Conservation (phyloP, 2,113 vertebrate genomes). For the Cryptotis parvus region DNA sequence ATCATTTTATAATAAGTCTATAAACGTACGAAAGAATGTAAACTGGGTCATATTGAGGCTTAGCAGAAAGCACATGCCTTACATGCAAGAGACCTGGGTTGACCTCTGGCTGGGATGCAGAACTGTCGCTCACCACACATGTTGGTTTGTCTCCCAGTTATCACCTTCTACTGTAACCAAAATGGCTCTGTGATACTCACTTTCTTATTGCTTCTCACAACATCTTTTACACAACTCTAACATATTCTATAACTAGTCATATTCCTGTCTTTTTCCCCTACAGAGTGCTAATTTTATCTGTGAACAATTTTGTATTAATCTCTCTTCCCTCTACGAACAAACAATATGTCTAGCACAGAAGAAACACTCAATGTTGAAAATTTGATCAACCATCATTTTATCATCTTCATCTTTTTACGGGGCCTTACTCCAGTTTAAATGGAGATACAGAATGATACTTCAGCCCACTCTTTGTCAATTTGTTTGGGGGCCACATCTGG, state of each 20-base stretch:
- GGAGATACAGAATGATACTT: not conserved
- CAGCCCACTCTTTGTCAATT: too few relatives aligned
- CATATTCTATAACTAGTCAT: slow-evolving; percentile 42
- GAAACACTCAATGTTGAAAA: slow-evolving; percentile 37
- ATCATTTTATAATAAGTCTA: not conserved
- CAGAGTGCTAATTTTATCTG: slow-evolving; percentile 1
- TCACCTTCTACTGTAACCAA: not conserved
- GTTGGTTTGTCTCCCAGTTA: not conserved
- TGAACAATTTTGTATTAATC: slow-evolving; percentile 4
- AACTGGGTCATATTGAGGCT: not conserved
- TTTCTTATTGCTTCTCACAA: not conserved
- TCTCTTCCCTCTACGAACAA: not conserved
- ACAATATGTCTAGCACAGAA: slow-evolving; percentile 24
- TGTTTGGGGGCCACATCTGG: too few relatives aligned
- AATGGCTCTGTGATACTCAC: not conserved
- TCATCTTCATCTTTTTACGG: slow-evolving; percentile 7
- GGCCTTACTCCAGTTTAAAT: not conserved
- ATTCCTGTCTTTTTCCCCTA: not conserved
- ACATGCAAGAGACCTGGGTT: too few relatives aligned
- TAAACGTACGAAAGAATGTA: not conserved
- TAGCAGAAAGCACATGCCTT: too few relatives aligned
- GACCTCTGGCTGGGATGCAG: too few relatives aligned
- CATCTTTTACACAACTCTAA: not conserved
- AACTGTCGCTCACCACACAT: too few relatives aligned
- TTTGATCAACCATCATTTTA: slow-evolving; percentile 37